Base-by-base conservation (phyloP, 1,140 invertebrate species). In the Batillaria attramentaria region DNA sequence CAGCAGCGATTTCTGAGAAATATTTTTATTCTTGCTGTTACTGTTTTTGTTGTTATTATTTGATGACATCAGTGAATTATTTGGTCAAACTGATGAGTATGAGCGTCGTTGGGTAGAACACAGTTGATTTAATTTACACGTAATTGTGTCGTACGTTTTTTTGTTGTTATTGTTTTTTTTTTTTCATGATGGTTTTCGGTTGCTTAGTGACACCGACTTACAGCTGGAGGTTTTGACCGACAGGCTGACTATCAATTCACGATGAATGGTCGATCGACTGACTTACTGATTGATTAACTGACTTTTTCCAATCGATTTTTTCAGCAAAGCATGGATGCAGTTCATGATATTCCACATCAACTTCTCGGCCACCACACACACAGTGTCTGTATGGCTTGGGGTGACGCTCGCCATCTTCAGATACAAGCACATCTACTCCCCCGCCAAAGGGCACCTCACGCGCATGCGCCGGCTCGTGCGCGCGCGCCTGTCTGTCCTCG, bases 371-470 rank as follows among this genome's bases (percentile, higher is more conserved):
- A 95, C 97, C 1, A 92, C 95, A 86, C 97, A 99, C 89, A 98
- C 97, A 0, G 95, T 98, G 60, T 97, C 96, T 0, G 98, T 97
- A 74, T 97, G 95, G 94, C 89, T 98, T 77, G 98, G 97, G 0
- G 95, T 98, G 0, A 96, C 95, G 1, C 89, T 98, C 50, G 97
- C 97, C 0, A 94, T 98, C 70, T 74, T 41, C 79, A 91, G 97
- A 3, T 98, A 97, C 88, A 94, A 97, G 24, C 96, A 96, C 0
- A 95, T 98, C 0, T 92, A 85, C 92, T 86, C 88, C 92, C 88
- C 95, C 94, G 6, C 95, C 1, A 85, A 88, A 74, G 87, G 96
- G 78, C 93, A 93, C 65, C 85, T 92, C 2, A 92, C 94, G 3
- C 96, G 95, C 87, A 94, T 93, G 39, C 81, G 87, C 20, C 78